phyloP scores from a whole-genome alignment of 1,140 invertebrate genomes.

The Riptortus pedestris region DNA sequence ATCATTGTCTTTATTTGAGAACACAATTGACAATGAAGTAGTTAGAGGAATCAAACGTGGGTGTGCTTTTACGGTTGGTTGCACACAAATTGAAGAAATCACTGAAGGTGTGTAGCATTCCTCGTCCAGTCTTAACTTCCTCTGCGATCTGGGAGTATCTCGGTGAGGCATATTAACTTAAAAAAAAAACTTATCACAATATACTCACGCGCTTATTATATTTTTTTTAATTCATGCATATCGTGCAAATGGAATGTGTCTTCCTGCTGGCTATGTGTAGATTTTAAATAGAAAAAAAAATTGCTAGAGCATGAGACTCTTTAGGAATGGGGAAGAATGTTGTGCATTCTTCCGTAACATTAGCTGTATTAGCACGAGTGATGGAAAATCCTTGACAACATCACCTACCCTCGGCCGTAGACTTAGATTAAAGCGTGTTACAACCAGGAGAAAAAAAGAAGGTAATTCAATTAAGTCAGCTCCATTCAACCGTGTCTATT shows the following conservation, averaged over 20 bases:
- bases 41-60: neutral
- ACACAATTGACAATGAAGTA: too few species aligned
- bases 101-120: conserved; percentile 11
- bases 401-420: neutral
- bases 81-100: conserved; percentile 13
- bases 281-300: too few species aligned
- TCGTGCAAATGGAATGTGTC: neutral
- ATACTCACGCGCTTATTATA: neutral
- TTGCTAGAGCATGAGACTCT: neutral
- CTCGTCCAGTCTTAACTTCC: conserved; percentile 10
- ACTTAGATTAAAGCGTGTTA: conserved; percentile 13
- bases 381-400: neutral
- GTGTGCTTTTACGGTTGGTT: conserved; percentile 11
- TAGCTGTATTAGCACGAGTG: neutral
- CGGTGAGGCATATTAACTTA: neutral
- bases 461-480: conserved; percentile 8
- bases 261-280: neutral
- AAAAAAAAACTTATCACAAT: too few species aligned
- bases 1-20: too few species aligned
- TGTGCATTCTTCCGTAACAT: neutral
- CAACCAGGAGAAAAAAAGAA: conserved; percentile 7
- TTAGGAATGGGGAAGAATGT: neutral
- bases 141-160: neutral
- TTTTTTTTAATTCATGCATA: neutral
- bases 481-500: neutral